Evolutionary conservation across 2,113 vertebrate genomes (phyloP), one percentile per base, ranked within the genome.

Genomic region (Phoenicopterus ruber): DNA sequence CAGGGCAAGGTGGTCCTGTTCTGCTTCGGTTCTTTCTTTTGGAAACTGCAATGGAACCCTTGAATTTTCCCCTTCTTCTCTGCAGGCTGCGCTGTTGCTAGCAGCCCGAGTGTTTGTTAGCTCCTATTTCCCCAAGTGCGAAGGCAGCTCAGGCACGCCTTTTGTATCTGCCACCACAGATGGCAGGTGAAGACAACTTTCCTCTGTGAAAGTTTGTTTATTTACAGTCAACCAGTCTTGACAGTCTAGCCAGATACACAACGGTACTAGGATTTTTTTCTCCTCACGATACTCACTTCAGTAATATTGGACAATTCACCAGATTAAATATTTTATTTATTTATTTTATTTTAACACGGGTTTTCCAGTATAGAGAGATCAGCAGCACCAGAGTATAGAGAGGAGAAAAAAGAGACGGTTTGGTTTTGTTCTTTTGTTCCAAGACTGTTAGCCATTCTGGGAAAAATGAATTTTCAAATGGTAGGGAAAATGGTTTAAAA

Each of bases 111-210:
- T 11, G 6, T 16, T 11, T 26, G 25, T 38, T 26, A 46, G 69
- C 47, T 44, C 1, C 0, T 25, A 6, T 17, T 13, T 3, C 47
- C 69, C 52, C 15, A 2, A 6, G 34, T 8, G 28, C 26, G 24
- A 1, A 10, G 17, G 29, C 1, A 86, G 70, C 12, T 74, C 17
- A 8, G 21, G 0, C 1, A 7, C 13, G 3, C 36, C 32, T 59
- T 34, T 17, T 66, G 2, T 29, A 3, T n/a, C 10, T 13, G 52
- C 7, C 17, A 5, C 22, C 13, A 1, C 14, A 5, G 19, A 1
- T 20, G 36, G 3, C 42, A 17, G 69, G 24, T 38, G 70, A 21
- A 25, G 28, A 8, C 3, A 5, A 4, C 21, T 58, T 55, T 44
- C 47, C 62, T 49, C 29, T 46, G 17, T 34, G 28, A 38, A 26